These are phyloP conservation scores for Hystrix cristata DNA, from an alignment of 2,113 vertebrate genomes.

Conservation along the genomic window DNA sequence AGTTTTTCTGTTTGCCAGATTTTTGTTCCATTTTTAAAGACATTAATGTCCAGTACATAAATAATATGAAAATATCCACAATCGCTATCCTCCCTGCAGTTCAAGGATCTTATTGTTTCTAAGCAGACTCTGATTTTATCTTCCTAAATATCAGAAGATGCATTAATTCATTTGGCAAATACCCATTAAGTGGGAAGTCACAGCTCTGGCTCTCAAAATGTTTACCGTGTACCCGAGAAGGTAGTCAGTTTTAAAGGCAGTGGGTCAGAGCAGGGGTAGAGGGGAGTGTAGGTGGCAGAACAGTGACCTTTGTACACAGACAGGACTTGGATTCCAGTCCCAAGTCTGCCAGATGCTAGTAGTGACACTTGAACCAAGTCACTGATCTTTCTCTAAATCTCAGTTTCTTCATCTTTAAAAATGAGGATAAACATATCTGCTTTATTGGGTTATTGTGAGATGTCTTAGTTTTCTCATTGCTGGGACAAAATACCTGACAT, in stretches of 20 bases:
- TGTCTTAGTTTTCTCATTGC: neutral
- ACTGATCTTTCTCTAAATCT: neutral
- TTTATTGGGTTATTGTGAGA: neutral
- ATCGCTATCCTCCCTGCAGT: neutral
- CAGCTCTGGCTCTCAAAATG: neutral
- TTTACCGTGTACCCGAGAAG: neutral
- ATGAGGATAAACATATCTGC: neutral
- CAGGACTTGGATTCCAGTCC: neutral
- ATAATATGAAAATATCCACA: neutral
- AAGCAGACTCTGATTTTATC: neutral
- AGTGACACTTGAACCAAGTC: neutral
- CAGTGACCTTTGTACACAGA: neutral
- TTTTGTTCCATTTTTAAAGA: slow-evolving; percentile 32
- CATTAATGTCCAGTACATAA: neutral
- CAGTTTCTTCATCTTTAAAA: neutral
- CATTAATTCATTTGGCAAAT: neutral
- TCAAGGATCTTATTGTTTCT: neutral
- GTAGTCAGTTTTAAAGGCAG: neutral
- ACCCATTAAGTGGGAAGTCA: neutral
- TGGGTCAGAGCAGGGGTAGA: no score
- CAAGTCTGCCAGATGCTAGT: neutral
- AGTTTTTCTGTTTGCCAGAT: neutral
- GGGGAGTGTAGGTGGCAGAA: neutral
- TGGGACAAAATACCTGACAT: neutral
- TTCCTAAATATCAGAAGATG: neutral